Conservation (phyloP, 2,797 vertebrate species). For the Uromys caudimaculatus region DNA sequence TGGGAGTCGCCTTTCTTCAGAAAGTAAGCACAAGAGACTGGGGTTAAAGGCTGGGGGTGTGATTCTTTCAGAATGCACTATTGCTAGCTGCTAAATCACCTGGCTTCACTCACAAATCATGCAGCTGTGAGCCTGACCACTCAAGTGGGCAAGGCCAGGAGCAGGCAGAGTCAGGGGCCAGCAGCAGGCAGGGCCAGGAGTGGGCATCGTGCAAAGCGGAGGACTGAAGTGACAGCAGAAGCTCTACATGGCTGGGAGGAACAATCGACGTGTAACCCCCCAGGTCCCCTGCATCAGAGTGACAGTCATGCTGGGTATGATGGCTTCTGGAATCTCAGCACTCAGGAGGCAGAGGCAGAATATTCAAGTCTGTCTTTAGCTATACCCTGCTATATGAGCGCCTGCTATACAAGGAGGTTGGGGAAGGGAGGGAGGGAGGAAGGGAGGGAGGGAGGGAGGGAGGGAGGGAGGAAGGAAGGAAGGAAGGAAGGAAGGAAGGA, state of each 20-base stretch:
- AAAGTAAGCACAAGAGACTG: background rate
- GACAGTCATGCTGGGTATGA: background rate
- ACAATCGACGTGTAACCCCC: fast-evolving
- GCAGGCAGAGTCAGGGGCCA: too few relatives aligned
- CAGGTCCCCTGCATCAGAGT: background rate
- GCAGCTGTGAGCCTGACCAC: background rate
- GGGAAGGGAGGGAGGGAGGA: too few relatives aligned
- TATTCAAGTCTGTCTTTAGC: background rate
- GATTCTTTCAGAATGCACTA: background rate
- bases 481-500: background rate
- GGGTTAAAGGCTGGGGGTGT: fast-evolving
- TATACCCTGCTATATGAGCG: background rate
- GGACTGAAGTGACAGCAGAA: too few relatives aligned
- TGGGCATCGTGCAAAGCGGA: background rate
- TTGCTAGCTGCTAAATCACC: background rate
- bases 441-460: background rate
- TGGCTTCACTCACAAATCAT: background rate
- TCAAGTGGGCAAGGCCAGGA: background rate
- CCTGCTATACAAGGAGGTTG: background rate
- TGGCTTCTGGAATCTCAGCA: background rate
- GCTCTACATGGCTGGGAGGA: too few relatives aligned
- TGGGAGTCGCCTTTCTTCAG: background rate
- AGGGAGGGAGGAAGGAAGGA: too few relatives aligned
- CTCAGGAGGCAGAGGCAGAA: background rate
- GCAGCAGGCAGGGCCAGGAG: background rate